Evolutionary conservation across 2,113 vertebrate species (phyloP).

Genomic region (Emberiza fucata): DNA sequence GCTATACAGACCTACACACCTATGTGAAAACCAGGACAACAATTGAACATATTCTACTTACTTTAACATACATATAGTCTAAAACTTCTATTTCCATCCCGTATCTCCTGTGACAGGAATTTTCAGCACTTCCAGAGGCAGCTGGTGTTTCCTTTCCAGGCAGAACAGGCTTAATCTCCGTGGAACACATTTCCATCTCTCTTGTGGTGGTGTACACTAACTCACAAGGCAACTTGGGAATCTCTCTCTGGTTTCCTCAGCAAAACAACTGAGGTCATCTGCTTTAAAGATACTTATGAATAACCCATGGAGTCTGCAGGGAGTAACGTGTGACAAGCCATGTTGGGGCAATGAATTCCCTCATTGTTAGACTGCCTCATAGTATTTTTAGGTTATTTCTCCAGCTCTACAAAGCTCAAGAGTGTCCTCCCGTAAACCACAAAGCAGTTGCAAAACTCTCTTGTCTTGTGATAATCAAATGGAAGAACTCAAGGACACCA

Average conservation of each 20-base stretch:
- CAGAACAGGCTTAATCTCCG: not conserved
- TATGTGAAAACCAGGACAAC: not conserved
- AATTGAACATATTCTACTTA: slow-evolving; percentile 68
- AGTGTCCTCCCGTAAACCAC: slow-evolving; percentile 59
- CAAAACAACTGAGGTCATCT: slow-evolving; percentile 58
- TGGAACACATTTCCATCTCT: not conserved
- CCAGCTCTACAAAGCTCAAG: slow-evolving; percentile 67
- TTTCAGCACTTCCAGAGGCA: not conserved
- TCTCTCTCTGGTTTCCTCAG: slow-evolving; percentile 1
- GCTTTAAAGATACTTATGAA: slow-evolving; percentile 43
- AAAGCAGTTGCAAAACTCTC: not conserved
- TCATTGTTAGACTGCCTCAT: slow-evolving; percentile 32
- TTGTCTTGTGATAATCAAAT: slow-evolving; percentile 42
- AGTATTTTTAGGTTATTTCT: slow-evolving; percentile 60
- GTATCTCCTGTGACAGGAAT: not conserved
- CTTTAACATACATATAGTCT: slow-evolving; percentile 80
- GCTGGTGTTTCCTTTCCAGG: not conserved
- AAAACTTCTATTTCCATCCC: slow-evolving; percentile 74
- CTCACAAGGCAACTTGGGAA: not conserved
- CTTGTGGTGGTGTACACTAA: not conserved
- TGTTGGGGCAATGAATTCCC: slow-evolving; percentile 51
- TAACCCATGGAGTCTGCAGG: slow-evolving; percentile 34
- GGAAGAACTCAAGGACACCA: not conserved
- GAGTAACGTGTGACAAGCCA: slow-evolving; percentile 50
- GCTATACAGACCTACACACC: not conserved